Conservation (phyloP, 2,888 invertebrate genomes). For the Thalpophila matura region DNA sequence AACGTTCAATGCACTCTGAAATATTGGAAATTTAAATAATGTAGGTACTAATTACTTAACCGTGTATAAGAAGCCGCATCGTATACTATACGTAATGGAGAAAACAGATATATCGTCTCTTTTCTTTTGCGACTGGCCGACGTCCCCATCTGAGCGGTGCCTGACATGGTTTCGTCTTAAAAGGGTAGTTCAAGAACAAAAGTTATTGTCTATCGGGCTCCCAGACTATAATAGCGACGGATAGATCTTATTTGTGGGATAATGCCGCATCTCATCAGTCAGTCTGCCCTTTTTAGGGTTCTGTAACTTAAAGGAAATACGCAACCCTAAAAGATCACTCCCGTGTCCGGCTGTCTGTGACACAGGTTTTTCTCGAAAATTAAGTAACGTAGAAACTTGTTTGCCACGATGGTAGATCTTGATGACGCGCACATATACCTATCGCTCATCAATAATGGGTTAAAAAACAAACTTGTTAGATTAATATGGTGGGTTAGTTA, state of each 20-base stretch:
- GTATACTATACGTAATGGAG: slow-evolving; percentile 21
- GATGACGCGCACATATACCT: no score
- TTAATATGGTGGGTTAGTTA: no score
- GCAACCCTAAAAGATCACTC: no score
- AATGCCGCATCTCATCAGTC: slow-evolving; percentile 31
- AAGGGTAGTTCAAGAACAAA: slow-evolving; percentile 46
- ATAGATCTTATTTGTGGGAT: slow-evolving; percentile 25
- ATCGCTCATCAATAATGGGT: no score
- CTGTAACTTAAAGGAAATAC: no score
- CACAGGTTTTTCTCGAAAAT: no score
- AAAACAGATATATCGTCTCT: slow-evolving; percentile 32
- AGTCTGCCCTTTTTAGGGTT: slow-evolving; percentile 19
- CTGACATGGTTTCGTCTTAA: slow-evolving; percentile 51
- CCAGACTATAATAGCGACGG: slow-evolving; percentile 19
- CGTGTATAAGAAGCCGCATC: neutral
- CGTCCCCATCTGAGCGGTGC: slow-evolving; percentile 32
- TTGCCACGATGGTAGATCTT: no score
- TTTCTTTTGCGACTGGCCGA: slow-evolving; percentile 43
- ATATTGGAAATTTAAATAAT: slow-evolving; percentile 40
- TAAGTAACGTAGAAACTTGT: no score
- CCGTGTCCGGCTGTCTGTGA: no score
- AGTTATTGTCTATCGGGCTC: slow-evolving; percentile 48
- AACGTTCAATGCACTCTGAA: slow-evolving; percentile 17
- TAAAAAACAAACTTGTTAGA: no score
- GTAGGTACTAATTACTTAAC: slow-evolving; percentile 27